Percentiles rank a stretch among this genome's conserved stretches.
These are phyloP conservation scores for Cremastinae sp. DNA, from an alignment of 2,888 invertebrate genomes.

Conservation along the genomic window DNA sequence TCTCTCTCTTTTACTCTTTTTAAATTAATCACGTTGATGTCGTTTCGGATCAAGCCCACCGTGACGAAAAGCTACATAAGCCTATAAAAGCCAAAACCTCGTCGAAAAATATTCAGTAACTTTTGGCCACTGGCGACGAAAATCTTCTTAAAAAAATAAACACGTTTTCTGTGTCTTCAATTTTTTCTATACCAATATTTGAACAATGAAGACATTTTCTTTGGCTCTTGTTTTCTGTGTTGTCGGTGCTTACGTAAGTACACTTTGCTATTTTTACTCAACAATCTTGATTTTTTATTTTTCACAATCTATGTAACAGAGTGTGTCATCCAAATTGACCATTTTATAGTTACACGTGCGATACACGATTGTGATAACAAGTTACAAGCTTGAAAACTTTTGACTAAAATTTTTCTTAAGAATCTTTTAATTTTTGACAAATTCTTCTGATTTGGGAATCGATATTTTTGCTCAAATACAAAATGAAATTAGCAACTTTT, in stretches of 20 bases:
- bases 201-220: slow-evolving; percentile 63
- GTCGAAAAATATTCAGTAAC: slow-evolving; percentile 17
- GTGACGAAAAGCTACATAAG: not conserved
- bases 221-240: slow-evolving; percentile 63
- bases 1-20: not conserved
- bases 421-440: too few species aligned
- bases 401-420: too few species aligned
- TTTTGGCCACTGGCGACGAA: not conserved
- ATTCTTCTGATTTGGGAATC: too few species aligned
- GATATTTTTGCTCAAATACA: too few species aligned
- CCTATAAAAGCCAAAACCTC: slow-evolving; percentile 35
- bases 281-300: not conserved
- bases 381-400: too few species aligned
- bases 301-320: too few species aligned
- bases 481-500: too few species aligned
- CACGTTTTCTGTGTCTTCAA: too few species aligned
- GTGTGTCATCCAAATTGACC: too few species aligned
- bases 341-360: too few species aligned
- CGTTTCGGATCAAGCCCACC: slow-evolving; percentile 1
- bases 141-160: not conserved
- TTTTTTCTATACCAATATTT: not conserved
- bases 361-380: too few species aligned
- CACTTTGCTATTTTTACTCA: not conserved
- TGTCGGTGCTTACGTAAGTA: slow-evolving; percentile 64
- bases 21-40: not conserved